Evolutionary conservation across 1,140 invertebrate genomes (phyloP).

Genomic region (Laupala kohalensis): DNA sequence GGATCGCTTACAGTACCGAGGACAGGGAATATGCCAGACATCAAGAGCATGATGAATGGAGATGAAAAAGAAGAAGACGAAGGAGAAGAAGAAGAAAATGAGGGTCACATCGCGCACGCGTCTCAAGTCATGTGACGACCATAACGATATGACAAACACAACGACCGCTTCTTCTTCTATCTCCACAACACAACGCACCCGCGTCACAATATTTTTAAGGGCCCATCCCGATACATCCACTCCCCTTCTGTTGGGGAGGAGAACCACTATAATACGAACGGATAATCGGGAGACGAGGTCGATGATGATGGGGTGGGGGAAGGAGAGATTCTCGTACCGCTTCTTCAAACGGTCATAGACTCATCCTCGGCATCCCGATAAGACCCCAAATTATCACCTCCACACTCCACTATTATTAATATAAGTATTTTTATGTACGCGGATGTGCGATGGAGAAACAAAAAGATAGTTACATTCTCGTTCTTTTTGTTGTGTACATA

Average conservation of each 20-base stretch:
- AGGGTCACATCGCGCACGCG: too few species aligned
- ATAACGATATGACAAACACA: not conserved
- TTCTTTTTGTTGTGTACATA: not conserved
- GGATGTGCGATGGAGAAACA: not conserved
- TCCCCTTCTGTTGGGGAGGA: not conserved
- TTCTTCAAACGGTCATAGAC: not conserved
- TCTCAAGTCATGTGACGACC: not conserved
- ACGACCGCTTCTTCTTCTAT: too few species aligned
- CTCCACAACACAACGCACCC: too few species aligned
- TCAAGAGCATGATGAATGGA: too few species aligned
- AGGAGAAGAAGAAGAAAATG: too few species aligned
- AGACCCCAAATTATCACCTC: not conserved
- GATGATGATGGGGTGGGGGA: too few species aligned
- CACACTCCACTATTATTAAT: not conserved
- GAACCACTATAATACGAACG: not conserved
- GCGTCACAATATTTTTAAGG: too few species aligned
- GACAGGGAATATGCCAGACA: too few species aligned
- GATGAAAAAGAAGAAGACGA: too few species aligned
- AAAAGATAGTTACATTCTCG: not conserved
- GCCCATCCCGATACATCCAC: not conserved
- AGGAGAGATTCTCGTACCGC: too few species aligned
- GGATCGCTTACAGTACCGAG: too few species aligned
- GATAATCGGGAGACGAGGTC: too few species aligned
- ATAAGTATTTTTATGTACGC: not conserved
- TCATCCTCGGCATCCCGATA: not conserved